Evolutionary conservation across 2,113 vertebrate species (phyloP), one percentile per base, ranked within the genome.

Genomic region (Pycnonotus jocosus): DNA sequence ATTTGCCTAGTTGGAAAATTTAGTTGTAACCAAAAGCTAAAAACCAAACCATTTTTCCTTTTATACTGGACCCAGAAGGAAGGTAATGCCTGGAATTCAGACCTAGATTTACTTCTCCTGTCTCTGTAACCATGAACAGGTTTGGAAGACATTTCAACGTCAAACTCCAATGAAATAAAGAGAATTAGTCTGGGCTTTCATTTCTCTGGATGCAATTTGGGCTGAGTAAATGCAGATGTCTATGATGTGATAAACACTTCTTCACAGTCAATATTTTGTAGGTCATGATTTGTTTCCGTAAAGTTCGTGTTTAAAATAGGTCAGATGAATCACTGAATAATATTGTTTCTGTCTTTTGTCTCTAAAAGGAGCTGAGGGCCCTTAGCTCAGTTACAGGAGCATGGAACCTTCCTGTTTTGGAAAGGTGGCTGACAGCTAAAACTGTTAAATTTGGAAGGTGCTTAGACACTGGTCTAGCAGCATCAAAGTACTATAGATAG

Each of bases 341-440:
- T 71, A 21, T 25, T 86, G 47, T 92, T 95, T 86, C 35, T 95
- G 35, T 54, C 64, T 78, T 62, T 88, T 94, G 90, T 93, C 88
- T 96, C 72, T 66, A 86, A 88, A 92, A 93, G 96, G 91, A 92
- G 64, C 47, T 86, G 71, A 90, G 25, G 44, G 57, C 87, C 94
- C 78, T 87, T 74, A 87, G 82, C 71, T 95, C 58, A 50, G 51
- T 88, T 74, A 64, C 24, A 73, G 62, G 19, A 93, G 62, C 66
- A 20, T 2, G 53, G 60, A 88, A 74, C 74, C 74, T 95, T 90
- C 94, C 94, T 94, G 94, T 96, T 94, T 95, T 96, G 94, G 95
- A 84, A 92, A 74, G 35, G 51, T 84, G 90, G 88, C 64, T 65
- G 68, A 86, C 88, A 93, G 62, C 58, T 86, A 90, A 92, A 96